Evolutionary conservation across 2,113 vertebrate species (phyloP).

Genomic region (Prietella phreatophila): DNA sequence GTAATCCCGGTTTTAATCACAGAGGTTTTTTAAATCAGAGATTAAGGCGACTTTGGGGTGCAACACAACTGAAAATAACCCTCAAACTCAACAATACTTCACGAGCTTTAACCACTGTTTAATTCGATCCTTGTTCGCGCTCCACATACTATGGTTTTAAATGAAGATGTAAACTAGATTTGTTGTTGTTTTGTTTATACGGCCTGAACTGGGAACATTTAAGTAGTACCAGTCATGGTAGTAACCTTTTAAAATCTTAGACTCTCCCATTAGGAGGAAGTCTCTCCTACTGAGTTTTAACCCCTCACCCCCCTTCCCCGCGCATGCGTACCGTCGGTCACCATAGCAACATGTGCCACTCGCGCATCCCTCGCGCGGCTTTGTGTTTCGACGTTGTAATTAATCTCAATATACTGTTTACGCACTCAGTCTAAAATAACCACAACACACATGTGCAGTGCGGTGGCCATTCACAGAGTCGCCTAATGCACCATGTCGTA

Average conservation of each 20-base stretch:
- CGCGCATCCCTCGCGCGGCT: slow-evolving; percentile 10
- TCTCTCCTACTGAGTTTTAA: background rate
- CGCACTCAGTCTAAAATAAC: background rate
- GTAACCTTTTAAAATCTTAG: background rate
- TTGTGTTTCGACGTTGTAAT: background rate
- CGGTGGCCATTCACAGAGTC: background rate
- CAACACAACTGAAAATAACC: background rate
- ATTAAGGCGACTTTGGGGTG: background rate
- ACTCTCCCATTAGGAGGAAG: background rate
- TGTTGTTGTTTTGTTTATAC: background rate
- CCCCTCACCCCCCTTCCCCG: no score
- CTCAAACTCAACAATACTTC: background rate
- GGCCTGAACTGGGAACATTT: background rate
- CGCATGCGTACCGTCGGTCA: background rate
- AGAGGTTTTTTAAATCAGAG: background rate
- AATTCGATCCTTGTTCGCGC: background rate
- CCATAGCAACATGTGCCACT: slow-evolving; percentile 5
- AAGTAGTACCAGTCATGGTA: background rate
- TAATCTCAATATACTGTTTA: background rate
- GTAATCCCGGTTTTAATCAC: background rate
- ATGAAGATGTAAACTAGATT: background rate
- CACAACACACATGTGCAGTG: no score
- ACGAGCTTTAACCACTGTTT: background rate
- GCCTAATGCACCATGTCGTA: background rate
- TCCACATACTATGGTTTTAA: background rate